These are phyloP conservation scores for Cryptomyrus ogoouensis DNA, from an alignment of 2,113 vertebrate species.

Conservation along the genomic window DNA sequence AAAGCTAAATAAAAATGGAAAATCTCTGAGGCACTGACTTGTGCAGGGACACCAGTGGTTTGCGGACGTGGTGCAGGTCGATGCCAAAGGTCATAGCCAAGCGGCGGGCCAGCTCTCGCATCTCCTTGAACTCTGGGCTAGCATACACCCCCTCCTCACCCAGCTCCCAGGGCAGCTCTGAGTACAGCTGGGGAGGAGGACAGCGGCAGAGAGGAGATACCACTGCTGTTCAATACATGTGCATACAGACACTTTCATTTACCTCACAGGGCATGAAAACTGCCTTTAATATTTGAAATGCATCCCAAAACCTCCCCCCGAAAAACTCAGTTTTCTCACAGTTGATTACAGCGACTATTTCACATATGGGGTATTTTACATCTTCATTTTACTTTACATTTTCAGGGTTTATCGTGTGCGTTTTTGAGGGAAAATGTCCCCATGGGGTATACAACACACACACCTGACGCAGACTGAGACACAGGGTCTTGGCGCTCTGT, in stretches of 20 bases:
- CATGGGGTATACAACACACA: slow-evolving; percentile 10
- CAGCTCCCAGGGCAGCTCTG: slow-evolving; percentile 52
- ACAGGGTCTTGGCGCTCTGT: slow-evolving; percentile 69
- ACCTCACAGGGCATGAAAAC: background rate
- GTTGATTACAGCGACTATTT: background rate
- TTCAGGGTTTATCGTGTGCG: background rate
- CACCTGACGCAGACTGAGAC: slow-evolving; percentile 82
- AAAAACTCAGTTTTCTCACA: background rate
- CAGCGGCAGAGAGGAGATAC: background rate
- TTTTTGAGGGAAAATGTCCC: background rate
- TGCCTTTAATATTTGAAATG: background rate
- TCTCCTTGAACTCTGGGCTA: slow-evolving; percentile 57
- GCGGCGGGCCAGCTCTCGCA: slow-evolving; percentile 72
- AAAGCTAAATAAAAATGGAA: slow-evolving; percentile 8
- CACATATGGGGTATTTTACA: background rate
- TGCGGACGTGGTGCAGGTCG: slow-evolving; percentile 63
- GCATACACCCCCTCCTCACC: slow-evolving; percentile 31
- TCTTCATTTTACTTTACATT: background rate
- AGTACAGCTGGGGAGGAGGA: slow-evolving; percentile 50
- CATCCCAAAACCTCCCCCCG: background rate
- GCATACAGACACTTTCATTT: background rate
- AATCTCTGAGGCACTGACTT: slow-evolving; percentile 51
- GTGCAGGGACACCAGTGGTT: slow-evolving; percentile 70
- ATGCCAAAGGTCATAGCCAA: slow-evolving; percentile 77
- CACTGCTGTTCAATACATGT: background rate